Conservation (phyloP, 2,888 invertebrate genomes). For the Megalurothrips usitatus region DNA sequence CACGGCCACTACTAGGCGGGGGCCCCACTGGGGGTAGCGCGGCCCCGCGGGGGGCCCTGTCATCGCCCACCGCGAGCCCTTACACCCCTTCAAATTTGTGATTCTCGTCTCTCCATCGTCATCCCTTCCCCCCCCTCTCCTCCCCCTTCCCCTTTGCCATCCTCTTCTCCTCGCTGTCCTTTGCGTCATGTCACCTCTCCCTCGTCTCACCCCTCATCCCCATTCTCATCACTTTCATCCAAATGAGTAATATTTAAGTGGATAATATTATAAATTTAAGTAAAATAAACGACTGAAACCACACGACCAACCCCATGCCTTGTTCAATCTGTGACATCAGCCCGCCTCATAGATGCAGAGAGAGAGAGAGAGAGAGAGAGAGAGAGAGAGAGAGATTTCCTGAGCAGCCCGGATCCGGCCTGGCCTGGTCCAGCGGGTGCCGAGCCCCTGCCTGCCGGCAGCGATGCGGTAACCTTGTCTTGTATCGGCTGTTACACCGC, state of each 20-base stretch:
- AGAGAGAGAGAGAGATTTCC: too few relatives aligned
- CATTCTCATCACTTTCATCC: constrained; percentile 5
- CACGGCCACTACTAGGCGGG: background rate
- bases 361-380: too few relatives aligned
- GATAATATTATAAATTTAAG: constrained; percentile 9
- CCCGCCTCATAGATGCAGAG: too few relatives aligned
- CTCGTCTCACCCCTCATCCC: background rate
- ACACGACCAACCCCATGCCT: background rate
- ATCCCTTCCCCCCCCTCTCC: background rate
- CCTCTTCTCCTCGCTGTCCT: background rate
- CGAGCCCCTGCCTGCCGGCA: background rate
- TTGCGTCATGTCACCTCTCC: constrained; percentile 15
- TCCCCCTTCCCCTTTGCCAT: background rate
- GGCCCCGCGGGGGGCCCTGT: background rate
- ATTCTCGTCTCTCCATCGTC: constrained; percentile 10
- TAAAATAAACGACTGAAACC: constrained; percentile 25
- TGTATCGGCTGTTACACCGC: background rate
- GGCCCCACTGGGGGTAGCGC: background rate
- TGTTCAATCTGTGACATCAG: background rate
- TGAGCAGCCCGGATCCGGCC: background rate
- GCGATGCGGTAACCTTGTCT: constrained; percentile 13
- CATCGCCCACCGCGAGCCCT: background rate
- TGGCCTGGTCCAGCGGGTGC: background rate
- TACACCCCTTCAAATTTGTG: background rate
- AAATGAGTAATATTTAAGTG: constrained; percentile 21